A percentile compares a stretch with the other conserved stretches of the same genome.
Conservation (phyloP, 2,888 invertebrate species). For the Drosophila vallismaia region DNA sequence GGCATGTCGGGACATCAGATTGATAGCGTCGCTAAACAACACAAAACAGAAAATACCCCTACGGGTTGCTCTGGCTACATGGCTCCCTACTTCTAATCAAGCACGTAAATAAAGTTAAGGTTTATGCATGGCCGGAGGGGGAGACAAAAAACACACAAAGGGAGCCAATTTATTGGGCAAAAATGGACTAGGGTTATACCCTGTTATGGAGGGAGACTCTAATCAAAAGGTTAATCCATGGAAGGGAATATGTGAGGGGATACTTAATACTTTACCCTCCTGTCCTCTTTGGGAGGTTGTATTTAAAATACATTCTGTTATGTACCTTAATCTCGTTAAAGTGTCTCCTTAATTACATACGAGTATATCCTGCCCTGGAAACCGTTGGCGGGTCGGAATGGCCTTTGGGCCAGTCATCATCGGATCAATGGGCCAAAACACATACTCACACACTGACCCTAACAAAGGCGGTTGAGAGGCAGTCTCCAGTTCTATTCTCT, state of each 20-base stretch:
- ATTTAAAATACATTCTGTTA: not conserved
- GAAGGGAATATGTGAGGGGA: too few relatives aligned
- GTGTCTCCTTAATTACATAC: not conserved
- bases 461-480: constrained; percentile 72
- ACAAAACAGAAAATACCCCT: constrained; percentile 40
- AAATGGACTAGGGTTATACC: constrained; percentile 33
- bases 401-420: constrained; percentile 54
- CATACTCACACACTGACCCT: constrained; percentile 37
- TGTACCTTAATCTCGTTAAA: not conserved
- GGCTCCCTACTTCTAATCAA: constrained; percentile 67
- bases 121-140: constrained; percentile 57
- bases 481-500: constrained; percentile 28
- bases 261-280: not conserved
- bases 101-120: constrained; percentile 79
- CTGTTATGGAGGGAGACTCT: constrained; percentile 4
- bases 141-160: constrained; percentile 44
- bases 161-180: constrained; percentile 16
- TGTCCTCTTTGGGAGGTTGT: not conserved
- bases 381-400: constrained; percentile 31
- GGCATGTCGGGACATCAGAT: constrained; percentile 48
- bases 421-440: constrained; percentile 62
- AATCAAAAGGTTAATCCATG: too few relatives aligned
- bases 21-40: constrained; percentile 58
- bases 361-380: constrained; percentile 23
- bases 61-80: constrained; percentile 14